Evolutionary conservation across 2,113 vertebrate genomes (phyloP), one percentile per base, ranked within the genome.

Genomic region (Hymenochirus boettgeri): DNA sequence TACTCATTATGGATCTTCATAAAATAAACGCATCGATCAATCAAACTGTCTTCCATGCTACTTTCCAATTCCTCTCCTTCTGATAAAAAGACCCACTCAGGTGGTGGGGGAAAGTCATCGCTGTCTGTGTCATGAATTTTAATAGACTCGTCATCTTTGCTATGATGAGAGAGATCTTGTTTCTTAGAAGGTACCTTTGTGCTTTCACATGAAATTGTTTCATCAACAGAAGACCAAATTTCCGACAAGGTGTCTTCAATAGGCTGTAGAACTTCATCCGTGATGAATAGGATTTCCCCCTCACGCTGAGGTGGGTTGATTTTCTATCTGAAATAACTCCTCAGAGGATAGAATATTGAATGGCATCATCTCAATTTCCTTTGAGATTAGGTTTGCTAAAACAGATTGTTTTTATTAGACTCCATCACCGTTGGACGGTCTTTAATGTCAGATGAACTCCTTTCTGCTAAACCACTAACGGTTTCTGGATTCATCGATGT

Each of bases 191-290:
- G 73, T 48, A 88, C 76, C 57, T 83, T 77, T 11, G 79, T 76
- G 57, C 83, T 76, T 56, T 88, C n/a, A n/a, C n/a, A n/a, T n/a
- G n/a, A n/a, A n/a, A n/a, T n/a, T n/a, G n/a, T n/a, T n/a, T n/a
- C 81, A 24, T 87, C 86, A 29, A 80, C 58, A 0, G 86, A 83
- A 54, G 86, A 84, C 23, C 71, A 61, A 47, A 82, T 77, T 71
- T 87, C 90, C 2, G 55, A 79, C 73, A 83, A 69, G 35, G 46
- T 15, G 0, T 63, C 52, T 13, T 75, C 29, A 7, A 6, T 0
- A 1, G 47, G 29, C 61, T 45, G 7, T 11, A 19, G 15, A 72
- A 62, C 29, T 46, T 65, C 61, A 27, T 51, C 72, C 1, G 24
- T 29, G 7, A 58, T 15, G 42, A 24, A 53, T 6, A 5, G 13